Evolutionary conservation across 2,113 vertebrate genomes (phyloP), one percentile per base, ranked within the genome.

Genomic region (Channa maculata): DNA sequence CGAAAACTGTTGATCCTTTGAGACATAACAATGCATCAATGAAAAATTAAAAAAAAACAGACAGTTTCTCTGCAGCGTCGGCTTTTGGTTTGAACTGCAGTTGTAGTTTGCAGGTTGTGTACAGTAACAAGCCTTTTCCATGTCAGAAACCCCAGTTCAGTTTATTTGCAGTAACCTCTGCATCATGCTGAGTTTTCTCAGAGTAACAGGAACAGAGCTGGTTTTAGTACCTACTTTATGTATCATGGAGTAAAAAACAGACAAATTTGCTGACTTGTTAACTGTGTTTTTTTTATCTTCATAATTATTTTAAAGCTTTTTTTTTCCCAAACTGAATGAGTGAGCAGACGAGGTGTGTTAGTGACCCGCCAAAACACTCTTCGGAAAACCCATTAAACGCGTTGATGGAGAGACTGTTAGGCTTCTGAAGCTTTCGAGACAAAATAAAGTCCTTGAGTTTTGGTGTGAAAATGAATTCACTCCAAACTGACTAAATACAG

Each of bases 261-360:
- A 80, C 38, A 70, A 61, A 71, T 60, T 14, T 54, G 58, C 58
- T 4, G 55, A 71, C 57, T 37, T 13, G 54, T 70, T 64, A 0
- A 3, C 45, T 49, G 33, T 77, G 9, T 37, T 62, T 86, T 79
- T 70, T 75, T 7, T 46, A 13, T 57, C 82, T 75, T 75, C 45
- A 14, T 6, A 37, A 60, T 66, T 43, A 38, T 67, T 41, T 48
- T 15, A 1, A 60, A 64, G 44, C 69, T 61, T 12, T 67, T 61
- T 76, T 9, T 12, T 24, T 1, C 39, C 45, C 36, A 39, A 52
- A 50, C 75, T 70, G 72, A 86, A 69, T 45, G 52, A 77, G 41
- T 2, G 8, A 80, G 43, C 87, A 84, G 76, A 89, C 87, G 79
- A n/a, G 36, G 41, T 8, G 1, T 0, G 24, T 41, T 13, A 9